phyloP scores from a whole-genome alignment of 1,140 invertebrate genomes.

The Leptoteleia sp. region DNA sequence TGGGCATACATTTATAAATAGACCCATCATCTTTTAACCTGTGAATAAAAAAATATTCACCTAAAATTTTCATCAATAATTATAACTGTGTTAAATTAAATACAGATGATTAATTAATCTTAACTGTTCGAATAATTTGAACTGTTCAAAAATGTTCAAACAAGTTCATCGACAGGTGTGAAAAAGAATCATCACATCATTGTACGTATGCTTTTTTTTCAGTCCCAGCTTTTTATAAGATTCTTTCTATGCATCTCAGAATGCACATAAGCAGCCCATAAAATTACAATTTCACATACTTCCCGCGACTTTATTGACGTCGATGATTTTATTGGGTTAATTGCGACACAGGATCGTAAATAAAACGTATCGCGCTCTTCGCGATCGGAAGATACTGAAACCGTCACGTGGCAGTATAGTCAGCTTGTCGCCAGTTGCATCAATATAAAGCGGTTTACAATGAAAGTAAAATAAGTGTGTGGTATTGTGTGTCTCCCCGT shows the following conservation, averaged over 20 bases:
- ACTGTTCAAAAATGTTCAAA: too few species aligned
- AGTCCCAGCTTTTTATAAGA: too few species aligned
- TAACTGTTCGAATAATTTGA: too few species aligned
- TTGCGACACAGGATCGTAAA: slow-evolving; percentile 9
- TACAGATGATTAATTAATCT: too few species aligned
- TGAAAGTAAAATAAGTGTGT: slow-evolving; percentile 39
- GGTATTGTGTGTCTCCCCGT: slow-evolving; percentile 21
- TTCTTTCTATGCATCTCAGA: neutral
- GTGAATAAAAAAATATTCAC: too few species aligned
- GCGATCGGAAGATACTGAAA: slow-evolving; percentile 14
- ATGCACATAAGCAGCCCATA: neutral
- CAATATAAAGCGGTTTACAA: slow-evolving; percentile 19
- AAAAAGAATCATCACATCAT: too few species aligned
- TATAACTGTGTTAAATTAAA: too few species aligned
- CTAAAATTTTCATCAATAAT: too few species aligned
- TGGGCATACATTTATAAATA: too few species aligned
- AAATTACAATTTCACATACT: neutral
- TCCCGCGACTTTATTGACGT: neutral
- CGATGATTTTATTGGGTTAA: slow-evolving; percentile 12
- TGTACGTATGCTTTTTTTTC: too few species aligned
- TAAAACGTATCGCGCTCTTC: neutral
- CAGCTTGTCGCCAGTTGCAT: slow-evolving; percentile 36
- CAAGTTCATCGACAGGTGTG: too few species aligned
- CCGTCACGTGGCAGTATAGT: slow-evolving; percentile 25
- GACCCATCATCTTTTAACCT: too few species aligned